Evolutionary conservation across 2,888 invertebrate genomes (phyloP), one percentile per base, ranked within the genome.

Genomic region (Dorcus parallelipipedus): DNA sequence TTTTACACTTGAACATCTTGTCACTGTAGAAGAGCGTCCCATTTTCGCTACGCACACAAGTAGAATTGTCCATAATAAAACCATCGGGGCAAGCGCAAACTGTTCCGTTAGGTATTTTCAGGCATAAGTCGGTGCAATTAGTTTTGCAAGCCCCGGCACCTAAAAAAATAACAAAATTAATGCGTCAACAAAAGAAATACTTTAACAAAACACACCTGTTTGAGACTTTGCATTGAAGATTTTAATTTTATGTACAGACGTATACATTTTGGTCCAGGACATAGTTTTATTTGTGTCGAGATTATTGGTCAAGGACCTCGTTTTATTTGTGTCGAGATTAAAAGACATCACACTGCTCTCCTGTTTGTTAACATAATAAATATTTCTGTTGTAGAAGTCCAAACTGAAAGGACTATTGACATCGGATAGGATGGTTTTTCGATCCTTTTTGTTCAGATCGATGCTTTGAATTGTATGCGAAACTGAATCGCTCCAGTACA

Each of bases 401-500:
- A 91, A 78, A 0, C 90, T 87, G 75, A 86, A 87, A 0, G 91
- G 90, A 1, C 43, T 55, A 38, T 55, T 56, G 3, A 60, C 40
- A 8, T 58, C 52, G 8, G 53, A 38, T 2, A 67, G 68, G 7
- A 71, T 39, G 2, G 67, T 66, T n/a, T 78, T 77, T 47, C 84
- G 76, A 23, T 80, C 77, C 2, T 73, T 79, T 10, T 85, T 85
- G 69, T 84, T 81, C 42, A 86, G 75, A 64, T 80, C 79, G 43
- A 86, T 81, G 54, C 85, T 84, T 76, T 90, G 89, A 61, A 93
- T 85, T 60, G 81, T 84, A 72, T 87, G 83, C 62, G 85, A 76
- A 66, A 81, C 83, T 1, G 87, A 86, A 79, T 94, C 92, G 71
- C 90, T 89, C 86, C 88, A 89, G 72, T 86, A 89, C 40, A 89